phyloP scores from a whole-genome alignment of 2,888 invertebrate genomes.

The Scelioninae gen. 1 region DNA sequence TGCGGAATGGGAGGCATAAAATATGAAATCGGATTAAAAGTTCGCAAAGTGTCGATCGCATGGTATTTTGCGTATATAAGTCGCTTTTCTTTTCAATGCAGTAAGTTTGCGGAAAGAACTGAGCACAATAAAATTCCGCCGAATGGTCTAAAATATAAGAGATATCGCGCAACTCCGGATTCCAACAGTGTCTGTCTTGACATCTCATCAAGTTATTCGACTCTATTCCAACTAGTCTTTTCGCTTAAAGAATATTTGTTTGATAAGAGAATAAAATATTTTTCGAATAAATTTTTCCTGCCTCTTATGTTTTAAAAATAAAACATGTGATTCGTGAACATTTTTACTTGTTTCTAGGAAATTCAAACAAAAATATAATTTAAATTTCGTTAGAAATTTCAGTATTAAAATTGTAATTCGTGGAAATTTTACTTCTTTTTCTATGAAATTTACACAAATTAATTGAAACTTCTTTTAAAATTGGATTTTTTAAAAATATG shows the following conservation, averaged over 20 bases:
- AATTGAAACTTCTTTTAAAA: no score
- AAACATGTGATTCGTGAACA: neutral
- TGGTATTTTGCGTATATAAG: no score
- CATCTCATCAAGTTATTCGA: slow-evolving; percentile 44
- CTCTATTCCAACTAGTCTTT: slow-evolving; percentile 29
- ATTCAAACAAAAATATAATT: no score
- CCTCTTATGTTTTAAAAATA: neutral
- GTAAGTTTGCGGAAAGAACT: no score
- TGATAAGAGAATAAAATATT: slow-evolving; percentile 1
- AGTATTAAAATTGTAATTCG: no score
- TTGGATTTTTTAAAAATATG: no score
- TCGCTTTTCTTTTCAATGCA: no score
- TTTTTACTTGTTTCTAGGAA: neutral
- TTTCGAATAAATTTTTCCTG: neutral
- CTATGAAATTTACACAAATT: no score
- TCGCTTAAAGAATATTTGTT: slow-evolving; percentile 30
- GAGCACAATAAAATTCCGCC: slow-evolving; percentile 49
- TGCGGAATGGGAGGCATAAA: slow-evolving; percentile 66
- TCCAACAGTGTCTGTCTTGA: slow-evolving; percentile 37
- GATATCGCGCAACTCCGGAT: slow-evolving; percentile 37
- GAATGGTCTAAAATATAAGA: slow-evolving; percentile 34
- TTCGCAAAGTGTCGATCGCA: no score
- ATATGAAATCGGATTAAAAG: no score
- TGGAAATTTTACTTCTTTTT: no score
- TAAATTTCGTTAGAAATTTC: no score